Evolutionary conservation across 1,140 invertebrate genomes (phyloP).

Genomic region (Drosophila bifasciata): DNA sequence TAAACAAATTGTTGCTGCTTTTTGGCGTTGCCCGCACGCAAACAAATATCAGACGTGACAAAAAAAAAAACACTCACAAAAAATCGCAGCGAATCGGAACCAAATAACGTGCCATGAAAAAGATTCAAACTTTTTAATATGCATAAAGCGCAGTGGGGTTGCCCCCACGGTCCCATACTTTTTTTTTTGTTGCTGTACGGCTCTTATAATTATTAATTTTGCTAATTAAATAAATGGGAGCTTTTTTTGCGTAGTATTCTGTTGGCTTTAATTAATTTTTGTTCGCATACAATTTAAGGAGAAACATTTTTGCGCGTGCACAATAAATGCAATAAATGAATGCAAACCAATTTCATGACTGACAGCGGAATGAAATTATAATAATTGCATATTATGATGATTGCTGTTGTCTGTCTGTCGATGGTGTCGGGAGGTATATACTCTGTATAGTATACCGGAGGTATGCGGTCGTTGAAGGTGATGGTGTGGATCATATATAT

Average conservation of each 20-base stretch:
- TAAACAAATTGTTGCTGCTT: constrained; percentile 11
- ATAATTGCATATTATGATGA: constrained; percentile 68
- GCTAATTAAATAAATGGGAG: constrained; percentile 35
- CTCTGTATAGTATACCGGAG: too few species aligned
- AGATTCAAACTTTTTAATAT: constrained; percentile 23
- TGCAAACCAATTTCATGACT: constrained; percentile 59
- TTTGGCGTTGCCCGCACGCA: constrained; percentile 6
- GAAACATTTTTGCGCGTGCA: constrained; percentile 17
- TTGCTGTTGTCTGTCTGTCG: constrained; percentile 30
- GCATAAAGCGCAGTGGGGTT: constrained; percentile 9
- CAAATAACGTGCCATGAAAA: constrained; percentile 34
- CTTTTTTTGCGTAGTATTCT: constrained; percentile 24
- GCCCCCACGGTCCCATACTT: constrained; percentile 7
- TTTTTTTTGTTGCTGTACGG: constrained; percentile 8
- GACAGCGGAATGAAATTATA: constrained; percentile 70
- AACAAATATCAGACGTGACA: constrained; percentile 20
- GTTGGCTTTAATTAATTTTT: constrained; percentile 44
- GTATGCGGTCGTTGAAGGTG: not conserved
- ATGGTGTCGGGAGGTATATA: too few species aligned
- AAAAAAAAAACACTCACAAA: not conserved
- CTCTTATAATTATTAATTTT: constrained; percentile 42
- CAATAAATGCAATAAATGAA: constrained; percentile 37
- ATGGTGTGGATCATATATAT: constrained; percentile 35
- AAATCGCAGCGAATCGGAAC: not conserved
- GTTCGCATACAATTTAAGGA: constrained; percentile 27